Evolutionary conservation across 2,888 invertebrate genomes (phyloP).

Genomic region (Netelia melanura): DNA sequence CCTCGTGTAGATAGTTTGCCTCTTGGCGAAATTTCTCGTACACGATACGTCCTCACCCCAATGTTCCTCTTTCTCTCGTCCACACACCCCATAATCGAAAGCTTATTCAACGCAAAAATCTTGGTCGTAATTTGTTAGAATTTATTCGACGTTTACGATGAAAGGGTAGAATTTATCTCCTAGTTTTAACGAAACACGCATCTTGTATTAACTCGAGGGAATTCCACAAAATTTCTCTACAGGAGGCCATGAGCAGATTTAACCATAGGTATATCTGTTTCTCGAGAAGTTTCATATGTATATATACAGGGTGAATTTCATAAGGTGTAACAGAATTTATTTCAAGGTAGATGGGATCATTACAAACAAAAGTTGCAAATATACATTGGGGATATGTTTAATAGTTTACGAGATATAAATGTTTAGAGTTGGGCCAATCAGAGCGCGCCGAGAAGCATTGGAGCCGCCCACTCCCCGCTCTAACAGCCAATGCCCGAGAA

Average conservation of each 20-base stretch:
- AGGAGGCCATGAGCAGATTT: not conserved
- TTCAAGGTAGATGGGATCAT: too few relatives aligned
- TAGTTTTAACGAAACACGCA: too few relatives aligned
- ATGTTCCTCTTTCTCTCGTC: not conserved
- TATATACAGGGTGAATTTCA: not conserved
- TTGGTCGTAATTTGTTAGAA: constrained; percentile 30
- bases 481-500: too few relatives aligned
- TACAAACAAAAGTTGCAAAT: too few relatives aligned
- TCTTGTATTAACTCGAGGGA: not conserved
- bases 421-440: too few relatives aligned
- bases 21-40: constrained; percentile 10
- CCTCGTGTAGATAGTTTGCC: not conserved
- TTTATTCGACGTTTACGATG: not conserved
- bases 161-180: not conserved
- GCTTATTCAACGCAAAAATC: not conserved
- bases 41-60: constrained; percentile 3
- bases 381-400: too few relatives aligned
- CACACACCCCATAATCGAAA: constrained; percentile 6
- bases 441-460: too few relatives aligned
- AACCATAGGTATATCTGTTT: not conserved
- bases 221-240: not conserved
- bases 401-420: too few relatives aligned
- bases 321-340: too few relatives aligned
- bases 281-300: not conserved
- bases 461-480: too few relatives aligned